phyloP scores from a whole-genome alignment of 2,797 vertebrate genomes.

The Monodelphis domestica region DNA sequence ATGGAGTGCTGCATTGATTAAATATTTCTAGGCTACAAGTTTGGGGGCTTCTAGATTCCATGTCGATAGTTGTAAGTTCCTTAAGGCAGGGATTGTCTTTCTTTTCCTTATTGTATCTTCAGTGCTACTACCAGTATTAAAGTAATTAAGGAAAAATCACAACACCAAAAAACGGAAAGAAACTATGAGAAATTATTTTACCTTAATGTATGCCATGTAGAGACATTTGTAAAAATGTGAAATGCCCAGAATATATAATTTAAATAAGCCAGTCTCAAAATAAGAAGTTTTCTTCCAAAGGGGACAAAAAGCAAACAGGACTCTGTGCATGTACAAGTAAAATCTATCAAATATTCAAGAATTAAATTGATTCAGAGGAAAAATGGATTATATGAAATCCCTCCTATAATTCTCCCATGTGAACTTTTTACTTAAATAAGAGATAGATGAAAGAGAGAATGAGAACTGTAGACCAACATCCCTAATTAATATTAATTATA shows the following conservation, averaged over 20 bases:
- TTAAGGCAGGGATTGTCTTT: background rate
- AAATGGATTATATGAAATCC: background rate
- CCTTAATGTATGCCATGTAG: background rate
- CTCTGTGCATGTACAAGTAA: background rate
- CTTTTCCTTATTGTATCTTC: background rate
- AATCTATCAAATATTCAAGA: background rate
- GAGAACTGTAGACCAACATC: background rate
- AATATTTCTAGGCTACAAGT: no score
- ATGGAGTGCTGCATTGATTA: background rate
- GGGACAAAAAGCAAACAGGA: background rate
- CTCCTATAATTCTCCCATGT: background rate
- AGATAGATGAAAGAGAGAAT: background rate
- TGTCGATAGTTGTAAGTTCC: background rate
- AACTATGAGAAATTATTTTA: background rate
- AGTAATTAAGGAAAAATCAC: background rate
- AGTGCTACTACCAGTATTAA: background rate
- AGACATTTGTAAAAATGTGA: background rate
- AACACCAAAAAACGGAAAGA: background rate
- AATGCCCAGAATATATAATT: background rate
- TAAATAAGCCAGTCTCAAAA: background rate
- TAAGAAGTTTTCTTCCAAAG: background rate
- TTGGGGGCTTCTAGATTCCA: no score
- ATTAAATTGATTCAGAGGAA: background rate
- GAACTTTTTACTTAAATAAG: background rate
- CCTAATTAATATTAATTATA: background rate